Conservation (phyloP, 2,113 vertebrate genomes). For the Leptocoma aspasia region DNA sequence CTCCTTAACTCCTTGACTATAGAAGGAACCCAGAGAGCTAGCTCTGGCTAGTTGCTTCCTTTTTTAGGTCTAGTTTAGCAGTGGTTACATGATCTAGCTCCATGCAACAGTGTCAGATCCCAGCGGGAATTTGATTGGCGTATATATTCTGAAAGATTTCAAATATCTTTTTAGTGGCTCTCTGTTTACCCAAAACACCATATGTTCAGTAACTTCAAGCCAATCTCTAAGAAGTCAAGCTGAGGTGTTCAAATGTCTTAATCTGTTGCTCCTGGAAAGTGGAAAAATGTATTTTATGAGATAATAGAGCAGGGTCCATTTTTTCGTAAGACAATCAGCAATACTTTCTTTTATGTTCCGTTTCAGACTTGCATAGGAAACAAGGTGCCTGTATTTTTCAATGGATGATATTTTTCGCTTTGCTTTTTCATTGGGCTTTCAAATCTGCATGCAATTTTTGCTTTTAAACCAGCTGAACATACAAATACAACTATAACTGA, state of each 20-base stretch:
- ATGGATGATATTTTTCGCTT: neutral
- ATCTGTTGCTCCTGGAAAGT: neutral
- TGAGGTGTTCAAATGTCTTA: conserved; percentile 36
- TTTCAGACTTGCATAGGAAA: neutral
- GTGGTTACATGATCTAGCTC: neutral
- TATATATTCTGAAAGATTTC: conserved; percentile 12
- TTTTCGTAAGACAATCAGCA: neutral
- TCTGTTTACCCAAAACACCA: conserved; percentile 22
- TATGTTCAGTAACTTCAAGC: neutral
- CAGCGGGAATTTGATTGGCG: neutral
- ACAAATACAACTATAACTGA: neutral
- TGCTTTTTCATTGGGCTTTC: neutral
- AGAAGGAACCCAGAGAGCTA: neutral
- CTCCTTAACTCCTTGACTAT: neutral
- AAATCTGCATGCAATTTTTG: neutral
- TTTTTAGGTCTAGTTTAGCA: neutral
- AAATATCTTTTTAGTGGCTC: conserved; percentile 8
- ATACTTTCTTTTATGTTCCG: neutral
- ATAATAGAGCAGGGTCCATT: neutral
- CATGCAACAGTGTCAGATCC: neutral
- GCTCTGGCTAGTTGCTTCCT: neutral
- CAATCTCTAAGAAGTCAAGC: conserved; percentile 12
- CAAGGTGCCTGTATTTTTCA: neutral
- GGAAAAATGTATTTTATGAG: neutral
- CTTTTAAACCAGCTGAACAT: neutral